Evolutionary conservation across 1,140 invertebrate species (phyloP).

Genomic region (Mactra quadrangularis): DNA sequence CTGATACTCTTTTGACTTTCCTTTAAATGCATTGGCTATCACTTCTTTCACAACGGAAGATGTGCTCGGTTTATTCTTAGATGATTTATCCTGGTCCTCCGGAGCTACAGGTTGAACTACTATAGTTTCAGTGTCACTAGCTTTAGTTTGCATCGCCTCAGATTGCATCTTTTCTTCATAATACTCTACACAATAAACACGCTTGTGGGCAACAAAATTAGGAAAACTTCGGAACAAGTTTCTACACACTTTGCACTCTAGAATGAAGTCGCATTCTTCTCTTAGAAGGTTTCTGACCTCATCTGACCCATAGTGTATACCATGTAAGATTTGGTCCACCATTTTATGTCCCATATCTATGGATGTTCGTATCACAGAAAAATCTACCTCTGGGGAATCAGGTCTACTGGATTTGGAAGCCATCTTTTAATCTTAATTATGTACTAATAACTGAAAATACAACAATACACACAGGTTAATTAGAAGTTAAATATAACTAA

Average conservation of each 20-base stretch:
- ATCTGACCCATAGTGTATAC: slow-evolving; percentile 76
- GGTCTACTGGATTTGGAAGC: slow-evolving; percentile 1
- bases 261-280: slow-evolving; percentile 92
- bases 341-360: slow-evolving; percentile 72
- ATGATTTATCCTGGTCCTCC: slow-evolving; percentile 25
- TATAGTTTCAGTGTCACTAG: slow-evolving; percentile 68
- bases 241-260: slow-evolving; percentile 93
- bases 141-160: slow-evolving; percentile 9
- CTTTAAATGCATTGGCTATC: slow-evolving; percentile 63
- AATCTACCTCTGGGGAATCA: slow-evolving; percentile 64
- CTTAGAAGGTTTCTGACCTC: slow-evolving; percentile 88
- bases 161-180: slow-evolving; percentile 33
- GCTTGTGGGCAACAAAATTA: slow-evolving; percentile 93
- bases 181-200: slow-evolving; percentile 88
- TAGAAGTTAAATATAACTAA: too few relatives aligned
- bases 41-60: slow-evolving; percentile 60
- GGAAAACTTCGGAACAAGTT: slow-evolving; percentile 92
- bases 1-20: slow-evolving; percentile 71
- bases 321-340: slow-evolving; percentile 76
- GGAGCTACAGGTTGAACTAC: slow-evolving; percentile 75
- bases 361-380: slow-evolving; percentile 74
- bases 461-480: too few relatives aligned
- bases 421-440: slow-evolving; percentile 9
- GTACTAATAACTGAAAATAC: too few relatives aligned
- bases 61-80: slow-evolving; percentile 30